Conservation (phyloP, 1,140 invertebrate genomes). For the Homalodisca vitripennis region DNA sequence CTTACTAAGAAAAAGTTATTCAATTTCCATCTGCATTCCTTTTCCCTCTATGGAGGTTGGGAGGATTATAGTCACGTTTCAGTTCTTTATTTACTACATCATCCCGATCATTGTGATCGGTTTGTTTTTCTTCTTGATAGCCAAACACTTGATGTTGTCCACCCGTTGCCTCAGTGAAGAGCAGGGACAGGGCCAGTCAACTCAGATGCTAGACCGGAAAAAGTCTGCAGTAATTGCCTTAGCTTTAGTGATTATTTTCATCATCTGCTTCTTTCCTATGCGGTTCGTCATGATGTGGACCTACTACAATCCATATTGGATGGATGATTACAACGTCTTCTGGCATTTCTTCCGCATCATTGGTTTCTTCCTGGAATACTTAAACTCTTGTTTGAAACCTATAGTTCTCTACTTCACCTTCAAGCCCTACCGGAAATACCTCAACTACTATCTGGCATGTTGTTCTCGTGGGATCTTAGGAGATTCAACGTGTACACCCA, state of each 20-base stretch:
- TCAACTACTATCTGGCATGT: constrained; percentile 86
- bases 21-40: constrained; percentile 66
- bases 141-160: constrained; percentile 75
- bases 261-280: constrained; percentile 85
- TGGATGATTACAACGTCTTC: constrained; percentile 72
- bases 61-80: constrained; percentile 55
- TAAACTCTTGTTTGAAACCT: constrained; percentile 92
- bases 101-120: constrained; percentile 82
- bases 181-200: constrained; percentile 57
- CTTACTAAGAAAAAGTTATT: constrained; percentile 51
- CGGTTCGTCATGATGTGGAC: constrained; percentile 87
- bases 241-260: constrained; percentile 92
- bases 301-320: constrained; percentile 69
- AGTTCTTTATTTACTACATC: constrained; percentile 77
- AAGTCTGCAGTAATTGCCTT: constrained; percentile 90
- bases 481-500: too few relatives aligned
- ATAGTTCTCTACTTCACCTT: constrained; percentile 90
- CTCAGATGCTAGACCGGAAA: constrained; percentile 56
- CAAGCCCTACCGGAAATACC: constrained; percentile 84
- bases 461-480: constrained; percentile 6
- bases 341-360: constrained; percentile 83
- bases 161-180: constrained; percentile 80
- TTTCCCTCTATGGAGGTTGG: constrained; percentile 59
- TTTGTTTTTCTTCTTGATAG: constrained; percentile 86
- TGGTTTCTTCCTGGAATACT: constrained; percentile 83